These are phyloP conservation scores for Incurvaria masculella DNA, from an alignment of 2,888 invertebrate species.

Conservation along the genomic window DNA sequence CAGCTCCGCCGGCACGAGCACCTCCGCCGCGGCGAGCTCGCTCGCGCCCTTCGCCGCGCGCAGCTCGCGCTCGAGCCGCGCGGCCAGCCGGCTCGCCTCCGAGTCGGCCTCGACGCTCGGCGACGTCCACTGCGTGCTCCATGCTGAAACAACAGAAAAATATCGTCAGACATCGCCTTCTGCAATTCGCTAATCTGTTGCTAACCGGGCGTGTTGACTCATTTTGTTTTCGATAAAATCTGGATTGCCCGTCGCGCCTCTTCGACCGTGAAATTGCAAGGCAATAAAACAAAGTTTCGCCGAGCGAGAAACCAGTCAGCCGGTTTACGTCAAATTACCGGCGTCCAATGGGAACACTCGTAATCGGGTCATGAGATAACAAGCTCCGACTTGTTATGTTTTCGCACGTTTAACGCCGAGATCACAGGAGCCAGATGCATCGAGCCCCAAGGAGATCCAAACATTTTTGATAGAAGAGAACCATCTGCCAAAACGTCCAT, in stretches of 20 bases:
- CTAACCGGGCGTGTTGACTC: too few relatives aligned
- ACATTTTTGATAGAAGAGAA: background rate
- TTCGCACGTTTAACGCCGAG: too few relatives aligned
- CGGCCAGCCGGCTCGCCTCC: conserved; percentile 63
- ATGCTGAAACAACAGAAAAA: conserved; percentile 37
- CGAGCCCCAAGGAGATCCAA: background rate
- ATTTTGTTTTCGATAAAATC: too few relatives aligned
- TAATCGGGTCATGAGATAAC: too few relatives aligned
- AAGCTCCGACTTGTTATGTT: too few relatives aligned
- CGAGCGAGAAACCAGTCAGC: conserved; percentile 38
- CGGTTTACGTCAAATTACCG: conserved; percentile 18
- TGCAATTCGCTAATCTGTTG: too few relatives aligned
- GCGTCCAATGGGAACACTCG: background rate
- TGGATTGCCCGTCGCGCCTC: background rate
- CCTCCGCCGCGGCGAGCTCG: conserved; percentile 80
- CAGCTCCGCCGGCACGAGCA: conserved; percentile 79
- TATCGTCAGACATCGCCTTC: too few relatives aligned
- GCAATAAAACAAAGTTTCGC: conserved; percentile 26
- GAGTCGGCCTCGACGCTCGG: conserved; percentile 23
- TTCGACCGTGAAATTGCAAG: conserved; percentile 13
- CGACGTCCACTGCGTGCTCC: conserved; percentile 44
- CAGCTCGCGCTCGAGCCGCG: conserved; percentile 73
- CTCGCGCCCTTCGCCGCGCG: conserved; percentile 75
- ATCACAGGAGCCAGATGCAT: too few relatives aligned
- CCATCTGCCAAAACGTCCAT: conserved; percentile 2